These are phyloP conservation scores for Augochlorella aurata DNA, from an alignment of 2,888 invertebrate genomes.

Conservation along the genomic window DNA sequence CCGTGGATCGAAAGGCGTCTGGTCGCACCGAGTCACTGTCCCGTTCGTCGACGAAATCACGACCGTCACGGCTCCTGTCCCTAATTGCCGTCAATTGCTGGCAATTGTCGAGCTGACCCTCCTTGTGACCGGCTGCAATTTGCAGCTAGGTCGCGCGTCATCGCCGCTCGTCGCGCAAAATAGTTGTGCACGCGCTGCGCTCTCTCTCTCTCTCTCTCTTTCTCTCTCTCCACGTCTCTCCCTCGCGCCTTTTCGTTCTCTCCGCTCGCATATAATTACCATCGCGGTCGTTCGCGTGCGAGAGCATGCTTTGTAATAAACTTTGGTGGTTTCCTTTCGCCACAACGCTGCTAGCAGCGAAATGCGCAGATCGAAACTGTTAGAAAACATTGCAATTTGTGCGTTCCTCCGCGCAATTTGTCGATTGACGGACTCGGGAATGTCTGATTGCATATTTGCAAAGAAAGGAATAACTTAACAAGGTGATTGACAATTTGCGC, in stretches of 20 bases:
- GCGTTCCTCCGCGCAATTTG: not conserved
- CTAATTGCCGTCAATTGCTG: conserved; percentile 79
- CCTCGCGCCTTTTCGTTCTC: not conserved
- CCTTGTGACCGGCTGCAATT: conserved; percentile 50
- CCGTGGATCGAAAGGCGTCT: conserved; percentile 30
- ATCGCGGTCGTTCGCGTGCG: conserved; percentile 20
- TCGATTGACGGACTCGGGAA: not conserved
- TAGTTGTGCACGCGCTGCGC: conserved; percentile 45
- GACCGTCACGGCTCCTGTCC: conserved; percentile 68
- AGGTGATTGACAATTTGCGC: not conserved
- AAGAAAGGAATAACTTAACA: not conserved
- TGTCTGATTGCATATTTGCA: not conserved
- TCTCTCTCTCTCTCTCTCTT: not conserved
- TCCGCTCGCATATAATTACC: conserved; percentile 42
- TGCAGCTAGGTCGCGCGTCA: conserved; percentile 46
- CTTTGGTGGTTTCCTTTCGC: conserved; percentile 27
- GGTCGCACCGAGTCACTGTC: conserved; percentile 2
- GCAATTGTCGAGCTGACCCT: conserved; percentile 72
- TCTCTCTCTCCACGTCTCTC: not conserved
- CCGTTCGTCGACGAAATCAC: conserved; percentile 72
- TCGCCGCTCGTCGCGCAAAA: conserved; percentile 46
- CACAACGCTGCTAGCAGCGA: not conserved
- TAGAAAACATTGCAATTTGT: conserved; percentile 1
- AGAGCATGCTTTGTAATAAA: conserved; percentile 13
- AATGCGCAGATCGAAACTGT: not conserved